Percentiles rank a stretch among this genome's conserved stretches.
Evolutionary conservation across 2,113 vertebrate genomes (phyloP).

Genomic region (Pseudolaguvia tuberculata): DNA sequence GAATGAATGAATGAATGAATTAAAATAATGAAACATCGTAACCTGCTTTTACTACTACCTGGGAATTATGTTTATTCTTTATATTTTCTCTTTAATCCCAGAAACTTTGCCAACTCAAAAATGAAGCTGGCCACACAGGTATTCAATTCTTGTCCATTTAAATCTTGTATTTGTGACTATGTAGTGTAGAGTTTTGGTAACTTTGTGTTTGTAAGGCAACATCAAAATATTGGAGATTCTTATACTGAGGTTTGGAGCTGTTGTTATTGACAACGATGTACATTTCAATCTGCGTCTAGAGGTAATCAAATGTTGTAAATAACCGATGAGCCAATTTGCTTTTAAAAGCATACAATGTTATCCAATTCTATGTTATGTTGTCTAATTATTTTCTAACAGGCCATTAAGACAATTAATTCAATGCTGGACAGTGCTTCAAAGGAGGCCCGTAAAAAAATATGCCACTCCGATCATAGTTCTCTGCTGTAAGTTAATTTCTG

Average conservation of each 20-base stretch:
- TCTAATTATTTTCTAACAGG: slow-evolving; percentile 63
- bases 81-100: slow-evolving; percentile 44
- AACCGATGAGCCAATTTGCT: background rate
- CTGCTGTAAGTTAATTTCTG: slow-evolving; percentile 67
- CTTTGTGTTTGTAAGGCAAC: slow-evolving; percentile 58
- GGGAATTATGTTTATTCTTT: slow-evolving; percentile 18
- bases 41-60: background rate
- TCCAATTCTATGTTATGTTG: too few species aligned
- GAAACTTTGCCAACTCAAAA: slow-evolving; percentile 65
- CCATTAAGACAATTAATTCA: slow-evolving; percentile 78
- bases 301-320: slow-evolving; percentile 62
- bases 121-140: slow-evolving; percentile 60
- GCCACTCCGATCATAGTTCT: slow-evolving; percentile 50
- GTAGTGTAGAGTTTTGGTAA: background rate
- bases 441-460: slow-evolving; percentile 68
- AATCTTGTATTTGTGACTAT: background rate
- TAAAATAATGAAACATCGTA: background rate
- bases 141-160: background rate
- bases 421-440: slow-evolving; percentile 66
- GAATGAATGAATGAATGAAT: background rate
- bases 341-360: too few species aligned
- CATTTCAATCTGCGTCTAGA: slow-evolving; percentile 67
- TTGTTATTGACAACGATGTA: slow-evolving; percentile 64
- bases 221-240: slow-evolving; percentile 70
- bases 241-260: slow-evolving; percentile 69